Evolutionary conservation across 2,113 vertebrate species (phyloP).

Genomic region (Xiphophorus maculatus): DNA sequence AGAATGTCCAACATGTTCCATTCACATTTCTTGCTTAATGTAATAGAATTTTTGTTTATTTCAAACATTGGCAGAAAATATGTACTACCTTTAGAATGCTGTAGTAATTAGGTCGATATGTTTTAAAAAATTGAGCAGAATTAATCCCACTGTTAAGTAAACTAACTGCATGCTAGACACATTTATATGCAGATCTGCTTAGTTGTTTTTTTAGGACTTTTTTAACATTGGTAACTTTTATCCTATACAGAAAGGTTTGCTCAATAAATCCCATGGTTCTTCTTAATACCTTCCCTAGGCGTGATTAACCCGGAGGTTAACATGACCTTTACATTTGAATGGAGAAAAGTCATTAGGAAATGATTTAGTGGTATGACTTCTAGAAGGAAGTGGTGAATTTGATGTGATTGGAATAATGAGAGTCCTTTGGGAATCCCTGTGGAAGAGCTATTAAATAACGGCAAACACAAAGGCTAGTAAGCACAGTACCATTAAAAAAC

Average conservation of each 20-base stretch:
- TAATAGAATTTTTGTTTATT: background rate
- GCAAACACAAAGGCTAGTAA: constrained; percentile 8
- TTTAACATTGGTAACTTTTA: background rate
- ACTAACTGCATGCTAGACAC: background rate
- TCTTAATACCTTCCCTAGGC: background rate
- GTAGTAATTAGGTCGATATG: background rate
- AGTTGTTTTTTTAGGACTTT: too few relatives aligned
- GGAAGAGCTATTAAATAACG: constrained; percentile 22
- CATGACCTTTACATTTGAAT: constrained; percentile 46
- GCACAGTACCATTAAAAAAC: background rate
- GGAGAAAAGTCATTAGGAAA: constrained; percentile 40
- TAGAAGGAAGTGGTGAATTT: constrained; percentile 50
- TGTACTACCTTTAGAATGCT: background rate
- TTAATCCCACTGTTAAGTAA: background rate
- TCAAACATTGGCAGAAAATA: background rate
- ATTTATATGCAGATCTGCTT: background rate
- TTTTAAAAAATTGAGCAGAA: background rate
- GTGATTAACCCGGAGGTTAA: background rate
- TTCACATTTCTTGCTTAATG: background rate
- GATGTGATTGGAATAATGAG: constrained; percentile 76
- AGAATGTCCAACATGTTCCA: background rate
- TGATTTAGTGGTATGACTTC: constrained; percentile 33
- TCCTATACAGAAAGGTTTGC: background rate
- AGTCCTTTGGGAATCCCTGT: constrained; percentile 20
- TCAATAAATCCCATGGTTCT: background rate